These are phyloP conservation scores for Melieria crassipennis DNA, from an alignment of 2,888 invertebrate genomes.

Conservation along the genomic window DNA sequence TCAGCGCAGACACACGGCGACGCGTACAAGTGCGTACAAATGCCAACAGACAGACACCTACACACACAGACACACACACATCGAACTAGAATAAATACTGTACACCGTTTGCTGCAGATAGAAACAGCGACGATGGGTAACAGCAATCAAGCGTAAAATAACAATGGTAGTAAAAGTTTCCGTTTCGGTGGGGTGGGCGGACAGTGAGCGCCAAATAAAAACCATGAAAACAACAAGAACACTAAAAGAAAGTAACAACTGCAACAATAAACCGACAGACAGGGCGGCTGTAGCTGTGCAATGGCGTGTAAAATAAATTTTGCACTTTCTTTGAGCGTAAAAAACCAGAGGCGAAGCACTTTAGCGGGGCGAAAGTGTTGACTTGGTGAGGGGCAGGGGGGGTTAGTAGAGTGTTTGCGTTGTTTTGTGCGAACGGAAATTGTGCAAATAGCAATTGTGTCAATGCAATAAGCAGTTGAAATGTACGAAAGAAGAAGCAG, in stretches of 20 bases:
- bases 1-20: not conserved
- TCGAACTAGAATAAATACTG: not conserved
- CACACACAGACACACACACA: slow-evolving; percentile 7
- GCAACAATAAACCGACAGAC: too few relatives aligned
- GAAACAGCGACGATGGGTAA: not conserved
- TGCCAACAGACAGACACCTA: not conserved
- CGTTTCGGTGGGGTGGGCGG: too few relatives aligned
- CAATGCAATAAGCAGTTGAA: slow-evolving; percentile 13
- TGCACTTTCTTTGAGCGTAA: not conserved
- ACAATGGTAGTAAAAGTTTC: slow-evolving; percentile 18
- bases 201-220: too few relatives aligned
- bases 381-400: too few relatives aligned
- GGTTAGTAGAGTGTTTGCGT: too few relatives aligned
- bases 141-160: slow-evolving; percentile 24
- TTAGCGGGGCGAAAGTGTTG: not conserved
- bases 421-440: slow-evolving; percentile 1
- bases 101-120: not conserved
- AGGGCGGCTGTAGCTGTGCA: too few relatives aligned
- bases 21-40: not conserved
- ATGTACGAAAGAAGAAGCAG: not conserved
- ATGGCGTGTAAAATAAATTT: slow-evolving; percentile 10
- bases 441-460: slow-evolving; percentile 11
- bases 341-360: not conserved
- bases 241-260: too few relatives aligned
- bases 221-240: not conserved